A percentile compares a stretch with the other conserved stretches of the same genome.
phyloP scores from a whole-genome alignment of 2,888 invertebrate genomes.

The Drosophila aldrichi region DNA sequence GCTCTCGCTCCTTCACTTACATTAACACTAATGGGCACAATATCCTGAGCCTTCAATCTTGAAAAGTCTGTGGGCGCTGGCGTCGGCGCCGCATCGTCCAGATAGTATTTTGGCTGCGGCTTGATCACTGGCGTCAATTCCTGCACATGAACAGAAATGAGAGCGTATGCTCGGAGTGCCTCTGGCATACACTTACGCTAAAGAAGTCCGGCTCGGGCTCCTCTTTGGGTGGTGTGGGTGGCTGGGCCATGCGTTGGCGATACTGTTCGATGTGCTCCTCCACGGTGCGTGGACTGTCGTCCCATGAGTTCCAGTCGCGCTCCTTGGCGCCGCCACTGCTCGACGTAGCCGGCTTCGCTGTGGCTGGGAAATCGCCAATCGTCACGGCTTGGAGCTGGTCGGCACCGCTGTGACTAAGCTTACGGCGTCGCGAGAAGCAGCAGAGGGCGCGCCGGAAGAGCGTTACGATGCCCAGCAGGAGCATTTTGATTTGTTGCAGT shows the following conservation, averaged over 20 bases:
- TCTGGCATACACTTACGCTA: conserved; percentile 83
- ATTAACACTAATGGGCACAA: conserved; percentile 85
- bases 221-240: conserved; percentile 84
- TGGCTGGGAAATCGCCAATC: conserved; percentile 78
- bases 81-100: conserved; percentile 81
- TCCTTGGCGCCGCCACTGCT: conserved; percentile 53
- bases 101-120: conserved; percentile 87
- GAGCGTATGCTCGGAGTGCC: background rate
- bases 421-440: conserved; percentile 87
- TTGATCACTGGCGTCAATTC: conserved; percentile 88
- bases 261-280: conserved; percentile 89
- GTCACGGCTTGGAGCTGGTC: conserved; percentile 87
- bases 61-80: conserved; percentile 81
- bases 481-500: conserved; percentile 87
- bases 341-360: conserved; percentile 8
- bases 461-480: conserved; percentile 87
- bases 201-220: conserved; percentile 87
- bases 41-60: conserved; percentile 86
- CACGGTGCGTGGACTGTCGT: conserved; percentile 86
- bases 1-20: conserved; percentile 52
- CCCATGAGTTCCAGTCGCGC: conserved; percentile 88
- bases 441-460: conserved; percentile 88
- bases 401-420: conserved; percentile 67
- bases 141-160: conserved; percentile 69
- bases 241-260: conserved; percentile 86